A percentile compares a stretch with the other conserved stretches of the same genome.
These are phyloP conservation scores for Mirza zaza DNA, from an alignment of 2,113 vertebrate species.

Conservation along the genomic window DNA sequence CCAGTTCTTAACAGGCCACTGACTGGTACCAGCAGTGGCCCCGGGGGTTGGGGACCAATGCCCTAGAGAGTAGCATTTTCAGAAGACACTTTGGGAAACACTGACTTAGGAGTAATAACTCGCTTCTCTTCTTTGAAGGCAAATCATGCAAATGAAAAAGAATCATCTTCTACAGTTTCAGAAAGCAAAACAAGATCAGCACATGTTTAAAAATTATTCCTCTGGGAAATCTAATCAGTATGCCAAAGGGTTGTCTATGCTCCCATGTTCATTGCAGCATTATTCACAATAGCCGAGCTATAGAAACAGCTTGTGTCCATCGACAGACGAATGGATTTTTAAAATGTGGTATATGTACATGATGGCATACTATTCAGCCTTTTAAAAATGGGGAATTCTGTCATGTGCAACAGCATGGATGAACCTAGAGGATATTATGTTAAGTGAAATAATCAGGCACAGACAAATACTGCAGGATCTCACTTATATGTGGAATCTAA, in stretches of 20 bases:
- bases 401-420: background rate
- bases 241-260: background rate
- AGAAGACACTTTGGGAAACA: background rate
- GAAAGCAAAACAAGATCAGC: slow-evolving; percentile 6
- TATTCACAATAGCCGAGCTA: background rate
- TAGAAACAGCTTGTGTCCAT: background rate
- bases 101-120: background rate
- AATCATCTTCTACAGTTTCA: background rate
- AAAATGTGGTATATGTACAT: background rate
- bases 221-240: background rate
- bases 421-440: background rate
- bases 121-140: background rate
- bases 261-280: background rate
- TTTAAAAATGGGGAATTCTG: background rate
- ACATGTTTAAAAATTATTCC: background rate
- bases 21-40: too few species aligned
- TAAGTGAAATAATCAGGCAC: background rate
- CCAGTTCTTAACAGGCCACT: too few species aligned
- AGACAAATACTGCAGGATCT: background rate
- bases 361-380: background rate
- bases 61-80: background rate
- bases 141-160: slow-evolving; percentile 5
- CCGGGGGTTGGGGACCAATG: too few species aligned
- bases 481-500: background rate
- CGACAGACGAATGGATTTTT: background rate